Percentiles rank a stretch among this genome's conserved stretches.
phyloP scores from a whole-genome alignment of 2,888 invertebrate species.

The Lasius fuliginosus region DNA sequence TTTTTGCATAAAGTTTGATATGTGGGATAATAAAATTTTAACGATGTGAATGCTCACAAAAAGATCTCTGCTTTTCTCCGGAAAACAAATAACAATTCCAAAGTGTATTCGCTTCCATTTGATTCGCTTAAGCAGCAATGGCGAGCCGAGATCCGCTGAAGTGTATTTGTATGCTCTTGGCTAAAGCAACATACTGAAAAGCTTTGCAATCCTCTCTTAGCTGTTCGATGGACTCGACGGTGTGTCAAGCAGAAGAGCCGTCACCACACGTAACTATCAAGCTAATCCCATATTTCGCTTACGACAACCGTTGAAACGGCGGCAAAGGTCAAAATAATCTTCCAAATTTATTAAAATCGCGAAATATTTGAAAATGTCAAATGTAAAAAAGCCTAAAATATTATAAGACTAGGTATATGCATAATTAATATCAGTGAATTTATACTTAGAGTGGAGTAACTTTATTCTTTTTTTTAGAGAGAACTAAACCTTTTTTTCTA shows the following conservation, averaged over 20 bases:
- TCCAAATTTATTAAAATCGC: background rate
- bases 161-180: slow-evolving; percentile 56
- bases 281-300: slow-evolving; percentile 26
- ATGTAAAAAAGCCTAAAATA: background rate
- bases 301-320: background rate
- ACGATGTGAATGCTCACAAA: slow-evolving; percentile 7
- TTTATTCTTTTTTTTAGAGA: background rate
- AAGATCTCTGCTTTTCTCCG: slow-evolving; percentile 13
- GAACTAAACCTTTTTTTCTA: slow-evolving; percentile 34
- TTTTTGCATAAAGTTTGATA: background rate
- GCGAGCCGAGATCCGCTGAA: slow-evolving; percentile 44
- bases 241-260: slow-evolving; percentile 32
- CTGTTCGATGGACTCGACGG: slow-evolving; percentile 44
- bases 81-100: slow-evolving; percentile 20
- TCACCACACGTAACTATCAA: slow-evolving; percentile 20
- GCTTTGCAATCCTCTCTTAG: slow-evolving; percentile 53
- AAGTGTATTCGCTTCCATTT: slow-evolving; percentile 22
- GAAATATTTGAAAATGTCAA: background rate
- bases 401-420: background rate
- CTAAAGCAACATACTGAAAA: slow-evolving; percentile 56
- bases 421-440: background rate
- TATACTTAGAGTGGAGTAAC: background rate
- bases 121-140: slow-evolving; percentile 40
- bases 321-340: background rate
- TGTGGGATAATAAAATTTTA: background rate